Evolutionary conservation across 1,140 invertebrate species (phyloP).

Genomic region (Drosophila repleta): DNA sequence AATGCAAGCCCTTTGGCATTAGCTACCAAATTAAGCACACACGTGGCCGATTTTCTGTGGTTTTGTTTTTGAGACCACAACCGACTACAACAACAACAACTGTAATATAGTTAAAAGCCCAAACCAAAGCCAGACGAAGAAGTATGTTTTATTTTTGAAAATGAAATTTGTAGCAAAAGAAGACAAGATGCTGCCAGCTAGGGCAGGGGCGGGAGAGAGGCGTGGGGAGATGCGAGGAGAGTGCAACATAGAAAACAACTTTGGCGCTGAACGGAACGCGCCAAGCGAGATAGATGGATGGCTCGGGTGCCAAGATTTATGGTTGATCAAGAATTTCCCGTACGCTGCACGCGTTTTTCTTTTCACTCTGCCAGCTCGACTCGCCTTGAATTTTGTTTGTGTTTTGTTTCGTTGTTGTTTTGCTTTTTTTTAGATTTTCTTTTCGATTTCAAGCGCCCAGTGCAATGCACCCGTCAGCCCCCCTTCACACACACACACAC

Average conservation of each 20-base stretch:
- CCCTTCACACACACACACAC: not conserved
- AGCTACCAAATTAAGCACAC: conserved; percentile 30
- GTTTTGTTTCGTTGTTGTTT: conserved; percentile 9
- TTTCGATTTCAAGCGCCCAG: conserved; percentile 38
- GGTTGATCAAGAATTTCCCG: conserved; percentile 82
- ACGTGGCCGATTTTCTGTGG: conserved; percentile 49
- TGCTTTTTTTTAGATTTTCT: conserved; percentile 44
- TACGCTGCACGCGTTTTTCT: conserved; percentile 64
- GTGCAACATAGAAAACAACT: conserved; percentile 64
- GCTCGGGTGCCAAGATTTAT: conserved; percentile 82
- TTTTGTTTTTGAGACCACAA: conserved; percentile 20
- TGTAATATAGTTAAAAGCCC: conserved; percentile 27
- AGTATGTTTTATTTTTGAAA: conserved; percentile 76
- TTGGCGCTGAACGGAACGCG: conserved; percentile 74
- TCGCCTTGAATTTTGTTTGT: conserved; percentile 23
- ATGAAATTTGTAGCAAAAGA: conserved; percentile 66
- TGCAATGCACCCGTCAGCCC: conserved; percentile 17
- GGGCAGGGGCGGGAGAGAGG: not conserved
- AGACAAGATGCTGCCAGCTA: conserved; percentile 20
- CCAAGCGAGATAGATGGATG: conserved; percentile 82
- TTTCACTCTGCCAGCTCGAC: conserved; percentile 37
- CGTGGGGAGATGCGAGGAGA: not conserved
- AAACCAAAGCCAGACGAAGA: conserved; percentile 48
- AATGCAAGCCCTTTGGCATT: conserved; percentile 35
- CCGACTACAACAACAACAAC: conserved; percentile 37